phyloP scores from a whole-genome alignment of 2,113 vertebrate species.

The Osmerus mordax region DNA sequence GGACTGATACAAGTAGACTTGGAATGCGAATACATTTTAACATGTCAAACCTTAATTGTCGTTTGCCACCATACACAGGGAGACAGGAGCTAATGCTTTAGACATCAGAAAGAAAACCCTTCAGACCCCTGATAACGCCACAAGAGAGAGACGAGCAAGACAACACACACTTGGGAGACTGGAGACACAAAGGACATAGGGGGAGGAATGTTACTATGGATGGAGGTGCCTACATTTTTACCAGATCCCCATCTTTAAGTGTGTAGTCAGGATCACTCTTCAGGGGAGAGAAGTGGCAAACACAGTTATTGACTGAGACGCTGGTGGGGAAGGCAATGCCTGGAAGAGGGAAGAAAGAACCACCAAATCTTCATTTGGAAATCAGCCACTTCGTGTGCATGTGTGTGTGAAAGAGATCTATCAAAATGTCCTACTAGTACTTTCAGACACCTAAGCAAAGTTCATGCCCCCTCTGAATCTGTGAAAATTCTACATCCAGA shows the following conservation, averaged over 20 bases:
- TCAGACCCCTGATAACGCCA: neutral
- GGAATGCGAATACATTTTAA: neutral
- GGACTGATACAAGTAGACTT: neutral
- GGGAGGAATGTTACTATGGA: constrained; percentile 25
- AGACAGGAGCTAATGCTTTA: constrained; percentile 31
- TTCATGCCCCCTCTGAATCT: neutral
- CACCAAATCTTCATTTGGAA: constrained; percentile 56
- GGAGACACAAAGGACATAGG: constrained; percentile 27
- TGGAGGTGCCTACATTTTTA: constrained; percentile 88
- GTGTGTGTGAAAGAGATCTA: constrained; percentile 3
- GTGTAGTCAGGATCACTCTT: constrained; percentile 93
- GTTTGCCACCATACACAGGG: constrained; percentile 46
- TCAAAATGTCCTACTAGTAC: neutral
- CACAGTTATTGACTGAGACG: constrained; percentile 96
- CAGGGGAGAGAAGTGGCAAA: constrained; percentile 97
- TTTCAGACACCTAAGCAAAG: constrained; percentile 1
- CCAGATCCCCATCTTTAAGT: constrained; percentile 90
- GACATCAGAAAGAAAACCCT: constrained; percentile 30
- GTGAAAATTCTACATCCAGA: neutral
- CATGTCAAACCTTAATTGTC: constrained; percentile 39
- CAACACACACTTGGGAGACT: constrained; percentile 38
- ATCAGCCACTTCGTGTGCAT: constrained; percentile 38
- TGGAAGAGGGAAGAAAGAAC: constrained; percentile 58
- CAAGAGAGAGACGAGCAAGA: constrained; percentile 21
- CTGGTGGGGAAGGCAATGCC: constrained; percentile 97